Conservation (phyloP, 2,113 vertebrate species). For the Malurus cyaneus region DNA sequence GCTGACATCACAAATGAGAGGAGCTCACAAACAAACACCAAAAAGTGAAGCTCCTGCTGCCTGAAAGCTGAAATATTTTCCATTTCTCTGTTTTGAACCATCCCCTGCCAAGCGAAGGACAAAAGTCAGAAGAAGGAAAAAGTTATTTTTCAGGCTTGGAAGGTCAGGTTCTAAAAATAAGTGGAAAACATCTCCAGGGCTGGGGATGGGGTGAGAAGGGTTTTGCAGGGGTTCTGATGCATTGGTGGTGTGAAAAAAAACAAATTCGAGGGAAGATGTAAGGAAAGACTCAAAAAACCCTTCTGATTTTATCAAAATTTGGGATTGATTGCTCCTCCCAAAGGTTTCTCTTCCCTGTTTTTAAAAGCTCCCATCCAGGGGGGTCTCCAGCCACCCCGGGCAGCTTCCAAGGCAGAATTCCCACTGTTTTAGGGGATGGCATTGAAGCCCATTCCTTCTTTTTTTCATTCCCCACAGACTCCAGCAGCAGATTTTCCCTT, state of each 20-base stretch:
- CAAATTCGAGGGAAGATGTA: background rate
- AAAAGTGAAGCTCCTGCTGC: background rate
- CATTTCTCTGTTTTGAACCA: conserved; percentile 30
- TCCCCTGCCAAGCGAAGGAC: conserved; percentile 46
- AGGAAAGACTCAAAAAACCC: background rate
- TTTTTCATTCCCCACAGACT: background rate
- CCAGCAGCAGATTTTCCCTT: background rate
- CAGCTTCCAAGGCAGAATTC: background rate
- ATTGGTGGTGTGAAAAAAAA: background rate
- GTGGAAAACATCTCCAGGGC: conserved; percentile 36
- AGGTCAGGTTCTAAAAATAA: conserved; percentile 60
- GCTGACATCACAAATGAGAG: background rate
- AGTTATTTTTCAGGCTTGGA: conserved; percentile 50
- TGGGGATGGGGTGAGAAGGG: background rate
- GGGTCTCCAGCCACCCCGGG: background rate
- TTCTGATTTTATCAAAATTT: background rate
- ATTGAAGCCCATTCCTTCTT: background rate
- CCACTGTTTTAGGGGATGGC: background rate
- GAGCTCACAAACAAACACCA: conserved; percentile 39
- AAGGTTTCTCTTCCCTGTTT: background rate
- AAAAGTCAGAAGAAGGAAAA: conserved; percentile 63
- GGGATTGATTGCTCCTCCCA: background rate
- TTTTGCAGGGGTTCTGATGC: background rate
- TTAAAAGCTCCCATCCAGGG: background rate
- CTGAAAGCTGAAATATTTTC: conserved; percentile 44